phyloP scores from a whole-genome alignment of 2,888 invertebrate species.

The Pollenia angustigena region DNA sequence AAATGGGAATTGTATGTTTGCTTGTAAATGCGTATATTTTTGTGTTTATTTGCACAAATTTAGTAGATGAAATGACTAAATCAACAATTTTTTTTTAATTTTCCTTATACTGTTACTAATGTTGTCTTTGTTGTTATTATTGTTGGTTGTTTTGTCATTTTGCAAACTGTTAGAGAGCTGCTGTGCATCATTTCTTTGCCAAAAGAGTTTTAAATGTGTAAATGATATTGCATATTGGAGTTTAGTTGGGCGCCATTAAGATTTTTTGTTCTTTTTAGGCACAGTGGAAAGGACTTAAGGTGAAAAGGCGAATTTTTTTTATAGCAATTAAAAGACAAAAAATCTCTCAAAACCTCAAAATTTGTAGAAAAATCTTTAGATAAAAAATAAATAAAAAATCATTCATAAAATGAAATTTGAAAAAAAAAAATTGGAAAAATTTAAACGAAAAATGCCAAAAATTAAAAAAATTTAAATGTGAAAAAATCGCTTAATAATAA shows the following conservation, averaged over 20 bases:
- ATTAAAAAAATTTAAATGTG: too few species aligned
- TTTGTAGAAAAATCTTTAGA: too few species aligned
- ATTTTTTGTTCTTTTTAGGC: background rate
- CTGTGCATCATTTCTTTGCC: slow-evolving; percentile 6
- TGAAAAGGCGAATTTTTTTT: too few species aligned
- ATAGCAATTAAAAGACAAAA: too few species aligned
- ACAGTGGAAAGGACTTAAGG: background rate
- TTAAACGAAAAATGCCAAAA: too few species aligned
- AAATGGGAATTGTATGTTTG: background rate
- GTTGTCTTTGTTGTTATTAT: background rate
- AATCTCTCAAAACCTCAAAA: too few species aligned
- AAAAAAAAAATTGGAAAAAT: too few species aligned
- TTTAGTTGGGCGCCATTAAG: slow-evolving; percentile 57
- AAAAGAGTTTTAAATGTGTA: slow-evolving; percentile 49
- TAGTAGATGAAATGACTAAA: slow-evolving; percentile 48
- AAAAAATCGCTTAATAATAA: too few species aligned
- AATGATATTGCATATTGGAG: slow-evolving; percentile 54
- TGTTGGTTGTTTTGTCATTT: background rate
- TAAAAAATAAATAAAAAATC: too few species aligned
- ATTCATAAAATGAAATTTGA: too few species aligned
- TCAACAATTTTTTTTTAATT: slow-evolving; percentile 21
- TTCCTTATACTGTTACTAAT: background rate
- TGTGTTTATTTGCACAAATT: slow-evolving; percentile 28
- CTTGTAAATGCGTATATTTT: slow-evolving; percentile 29
- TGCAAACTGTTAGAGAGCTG: background rate